phyloP scores from a whole-genome alignment of 2,113 vertebrate genomes.

The Heterocephalus glaber region DNA sequence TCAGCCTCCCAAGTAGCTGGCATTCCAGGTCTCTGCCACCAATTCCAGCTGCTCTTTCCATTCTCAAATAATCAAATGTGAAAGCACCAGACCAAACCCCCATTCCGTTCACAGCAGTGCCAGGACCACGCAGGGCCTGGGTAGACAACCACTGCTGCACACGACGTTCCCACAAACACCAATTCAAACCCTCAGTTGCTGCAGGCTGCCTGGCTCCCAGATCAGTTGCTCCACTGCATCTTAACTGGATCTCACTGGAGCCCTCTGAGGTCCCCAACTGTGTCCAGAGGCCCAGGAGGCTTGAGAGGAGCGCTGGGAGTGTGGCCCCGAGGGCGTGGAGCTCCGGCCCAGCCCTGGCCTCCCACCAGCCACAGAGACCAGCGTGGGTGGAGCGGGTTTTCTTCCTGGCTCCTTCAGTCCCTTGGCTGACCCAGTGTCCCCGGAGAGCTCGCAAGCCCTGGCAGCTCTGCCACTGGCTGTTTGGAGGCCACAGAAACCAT shows the following conservation, averaged over 20 bases:
- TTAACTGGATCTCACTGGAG: rapidly evolving
- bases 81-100: rapidly evolving
- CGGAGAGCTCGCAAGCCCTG: background rate
- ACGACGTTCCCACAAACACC: background rate
- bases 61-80: background rate
- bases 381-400: rapidly evolving
- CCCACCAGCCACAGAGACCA: background rate
- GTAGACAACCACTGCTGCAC: background rate
- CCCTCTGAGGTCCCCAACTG: background rate
- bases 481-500: background rate
- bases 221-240: rapidly evolving
- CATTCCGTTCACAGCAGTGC: rapidly evolving
- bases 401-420: background rate
- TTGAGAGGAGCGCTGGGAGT: background rate
- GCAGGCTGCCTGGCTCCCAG: background rate
- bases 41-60: background rate
- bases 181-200: rapidly evolving
- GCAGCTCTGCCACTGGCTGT: background rate
- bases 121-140: background rate
- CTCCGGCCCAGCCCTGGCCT: background rate
- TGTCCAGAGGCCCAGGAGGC: no score
- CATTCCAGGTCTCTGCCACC: background rate
- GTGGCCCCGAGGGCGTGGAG: background rate
- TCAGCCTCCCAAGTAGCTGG: background rate
- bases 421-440: background rate